Base-by-base conservation (phyloP, 2,797 vertebrate species). In the Glyptemys insculpta region DNA sequence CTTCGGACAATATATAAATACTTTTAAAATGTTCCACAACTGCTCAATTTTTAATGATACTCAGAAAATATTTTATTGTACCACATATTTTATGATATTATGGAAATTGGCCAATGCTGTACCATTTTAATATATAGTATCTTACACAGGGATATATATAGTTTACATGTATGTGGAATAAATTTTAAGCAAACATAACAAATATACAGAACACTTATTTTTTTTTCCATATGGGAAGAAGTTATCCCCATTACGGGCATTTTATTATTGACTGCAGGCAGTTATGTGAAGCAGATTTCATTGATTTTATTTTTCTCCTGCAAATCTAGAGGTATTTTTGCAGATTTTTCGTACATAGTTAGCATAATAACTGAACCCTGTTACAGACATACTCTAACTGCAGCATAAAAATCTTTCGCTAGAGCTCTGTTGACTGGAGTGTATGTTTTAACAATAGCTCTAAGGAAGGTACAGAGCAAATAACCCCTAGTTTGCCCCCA, bases 201-300 rank as follows among this genome's bases (percentile, higher is more conserved):
- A 96, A 93, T 76, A 92, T 53, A 96, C 50, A 97, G 97, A 97
- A 96, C 89, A 79, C n/a, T 81, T 92, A 11, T 41, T 95, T 97
- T 95, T 97, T 62, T 97, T 97, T 97, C 96, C 97, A 97, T 91
- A 90, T 96, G 93, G 0, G 9, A 96, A 94, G 83, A 96, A 97
- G 92, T 86, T 81, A 96, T 96, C 93, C 94, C 95, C 82, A 82
- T 94, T 96, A 94, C 59, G 96, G 93, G n/a, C 90, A 93, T 97
- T 98, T 98, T 96, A 98, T 97, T 98, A 91, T 92, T 95, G 93
- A 65, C 84, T 96, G 94, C 82, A 97, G 94, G 97, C 87, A 90
- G 85, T 95, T 97, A 94, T 89, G 85, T 62, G 89, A 97, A 96
- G 96, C 94, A 97, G 97, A 97, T 86, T 95, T 88, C 85, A 83